Base-by-base conservation (phyloP, 92 coral and sea anemone species). In the Virgularia gustaviana region DNA sequence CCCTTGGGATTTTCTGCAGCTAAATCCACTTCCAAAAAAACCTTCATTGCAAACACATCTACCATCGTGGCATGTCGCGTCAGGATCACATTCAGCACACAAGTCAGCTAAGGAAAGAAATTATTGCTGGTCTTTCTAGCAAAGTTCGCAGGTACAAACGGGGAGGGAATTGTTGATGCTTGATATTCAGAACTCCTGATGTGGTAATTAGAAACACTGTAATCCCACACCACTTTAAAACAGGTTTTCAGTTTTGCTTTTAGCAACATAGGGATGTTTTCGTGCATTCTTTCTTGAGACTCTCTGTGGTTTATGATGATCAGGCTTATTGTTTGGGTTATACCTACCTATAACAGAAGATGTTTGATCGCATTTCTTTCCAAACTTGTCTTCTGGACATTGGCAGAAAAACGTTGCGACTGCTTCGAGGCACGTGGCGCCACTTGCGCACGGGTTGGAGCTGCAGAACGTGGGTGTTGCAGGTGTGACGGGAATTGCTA, bases 21-120 rank as follows among this genome's bases (percentile, higher is more conserved):
- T 59, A 71, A 79, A 89, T 0, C 99, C 99, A 57, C 86, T 95
- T 2, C 99, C 99, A 28, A 56, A 81, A 61, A 86, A 94, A 0
- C 96, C 96, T 43, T 73, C 79, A 39, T 83, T 85, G 35, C 99
- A 94, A 71, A 81, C 70, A 47, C 99, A 94, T 79, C 81, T 89
- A 66, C 99, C 99, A 47, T 89, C 64, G 5, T 85, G 78, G 61
- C 99, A 94, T 41, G 88, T 82, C 13, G 99, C 96, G 52, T 89
- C 90, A 34, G 74, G 57, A 52, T 94, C 99, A 42, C 99, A 94
- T 67, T 89, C 91, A 1, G 89, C 86, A 28, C 99, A 94, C 78
- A 94, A 85, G 61, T 94, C 96, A 49, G 90, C 99, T 94, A 79
- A 11, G 72, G 59, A 63, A 13, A 55, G 62, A 54, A 47, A 8